phyloP scores from a whole-genome alignment of 2,797 vertebrate species.

The Synaphobranchus kaupii region DNA sequence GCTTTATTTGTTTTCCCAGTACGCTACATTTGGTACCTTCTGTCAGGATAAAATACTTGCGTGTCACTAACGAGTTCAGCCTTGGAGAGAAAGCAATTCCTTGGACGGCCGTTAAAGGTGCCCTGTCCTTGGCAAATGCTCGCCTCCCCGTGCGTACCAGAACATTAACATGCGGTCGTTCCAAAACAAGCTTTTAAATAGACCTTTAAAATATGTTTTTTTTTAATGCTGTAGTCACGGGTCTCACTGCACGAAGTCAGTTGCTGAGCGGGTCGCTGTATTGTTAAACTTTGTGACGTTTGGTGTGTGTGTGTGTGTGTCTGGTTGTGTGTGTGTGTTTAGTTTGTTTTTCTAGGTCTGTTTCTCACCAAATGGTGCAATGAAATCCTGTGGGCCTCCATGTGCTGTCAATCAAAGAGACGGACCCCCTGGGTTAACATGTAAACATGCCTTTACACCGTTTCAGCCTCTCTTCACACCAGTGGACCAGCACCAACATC shows the following conservation, averaged over 20 bases:
- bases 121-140: neutral
- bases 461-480: neutral
- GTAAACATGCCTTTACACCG: neutral
- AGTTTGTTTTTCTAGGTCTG: neutral
- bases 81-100: neutral
- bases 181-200: slow-evolving; percentile 5
- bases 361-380: slow-evolving; percentile 9
- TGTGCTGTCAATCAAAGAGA: neutral
- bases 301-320: neutral
- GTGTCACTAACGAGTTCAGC: neutral
- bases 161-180: neutral
- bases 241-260: neutral
- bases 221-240: neutral
- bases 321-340: no score
- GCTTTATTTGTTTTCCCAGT: neutral
- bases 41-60: neutral
- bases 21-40: neutral
- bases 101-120: neutral
- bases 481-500: neutral
- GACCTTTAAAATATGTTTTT: neutral
- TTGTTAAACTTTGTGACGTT: neutral
- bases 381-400: neutral
- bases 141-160: neutral
- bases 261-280: neutral
- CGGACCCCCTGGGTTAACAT: neutral